Evolutionary conservation across 2,113 vertebrate genomes (phyloP), one percentile per base, ranked within the genome.

Genomic region (Eonycteris spelaea): DNA sequence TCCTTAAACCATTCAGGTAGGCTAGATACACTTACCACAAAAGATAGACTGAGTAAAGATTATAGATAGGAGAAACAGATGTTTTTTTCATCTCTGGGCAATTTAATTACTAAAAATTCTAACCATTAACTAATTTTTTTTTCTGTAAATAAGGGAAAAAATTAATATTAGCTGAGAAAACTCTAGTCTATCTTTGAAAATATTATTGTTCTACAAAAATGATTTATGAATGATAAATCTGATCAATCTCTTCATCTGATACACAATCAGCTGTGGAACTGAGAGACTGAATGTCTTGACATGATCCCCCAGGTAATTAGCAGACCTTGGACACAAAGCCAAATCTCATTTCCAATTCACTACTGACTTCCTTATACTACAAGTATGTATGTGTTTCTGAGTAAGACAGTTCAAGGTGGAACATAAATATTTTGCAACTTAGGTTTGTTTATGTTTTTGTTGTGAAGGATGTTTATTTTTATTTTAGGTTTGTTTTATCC

Each of bases 81-180:
- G n/a, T 16, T 94, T 78, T 51, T 79, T 22, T 90, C 22, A 71
- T 24, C 14, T 86, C 16, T 57, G 80, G 15, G 33, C 28, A 85
- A 92, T 68, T 85, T 63, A 95, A 75, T 57, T 28, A 26, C 15
- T 63, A 14, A 53, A 90, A 96, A 59, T 93, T 28, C 51, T 61
- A 91, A 74, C 13, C 48, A 82, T 33, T 93, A 82, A 61, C 15
- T 51, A 51, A 51, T 51, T 51, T 15, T 68, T 82, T 94, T 70
- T 73, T 38, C 48, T 61, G n/a, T 14, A 96, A 87, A 48, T 40
- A 86, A 94, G 68, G 73, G 77, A 93, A 95, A 74, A 35, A 14
- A 74, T 93, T 24, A 85, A 40, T 77, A 38, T 77, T 65, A 94
- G 35, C 38, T 91, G 53, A 92, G 33, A 86, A 95, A 78, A 95